Percentiles rank a stretch among this genome's conserved stretches.
phyloP scores from a whole-genome alignment of 2,113 vertebrate species.

The Mus pahari region DNA sequence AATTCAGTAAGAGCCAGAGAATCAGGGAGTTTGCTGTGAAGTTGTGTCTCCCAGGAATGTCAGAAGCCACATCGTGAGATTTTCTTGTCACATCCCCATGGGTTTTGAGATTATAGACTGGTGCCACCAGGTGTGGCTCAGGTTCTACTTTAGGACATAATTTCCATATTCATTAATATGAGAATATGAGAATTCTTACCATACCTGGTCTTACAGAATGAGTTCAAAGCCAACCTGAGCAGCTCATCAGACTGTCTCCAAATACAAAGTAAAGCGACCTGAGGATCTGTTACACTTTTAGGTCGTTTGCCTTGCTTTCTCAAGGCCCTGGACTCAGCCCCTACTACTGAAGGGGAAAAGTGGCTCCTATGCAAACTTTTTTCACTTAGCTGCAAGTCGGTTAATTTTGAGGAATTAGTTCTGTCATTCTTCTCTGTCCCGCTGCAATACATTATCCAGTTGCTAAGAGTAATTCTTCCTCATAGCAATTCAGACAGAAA shows the following conservation, averaged over 20 bases:
- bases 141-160: not conserved
- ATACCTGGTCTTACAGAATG: not conserved
- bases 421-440: not conserved
- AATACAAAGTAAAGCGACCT: not conserved
- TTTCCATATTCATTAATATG: not conserved
- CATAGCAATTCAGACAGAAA: conserved; percentile 33
- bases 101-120: not conserved
- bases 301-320: not conserved
- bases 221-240: not conserved
- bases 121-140: not conserved
- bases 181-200: not conserved
- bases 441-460: conserved; percentile 20
- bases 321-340: not conserved
- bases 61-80: not conserved
- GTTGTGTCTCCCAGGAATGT: not conserved
- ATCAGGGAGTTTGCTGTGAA: not conserved
- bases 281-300: too few relatives aligned
- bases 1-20: not conserved
- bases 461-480: not conserved
- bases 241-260: not conserved
- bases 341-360: too few relatives aligned
- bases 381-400: not conserved
- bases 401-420: conserved; percentile 5
- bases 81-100: not conserved
- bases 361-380: not conserved